These are phyloP conservation scores for Philaethria dido DNA, from an alignment of 2,888 invertebrate genomes.

Conservation along the genomic window DNA sequence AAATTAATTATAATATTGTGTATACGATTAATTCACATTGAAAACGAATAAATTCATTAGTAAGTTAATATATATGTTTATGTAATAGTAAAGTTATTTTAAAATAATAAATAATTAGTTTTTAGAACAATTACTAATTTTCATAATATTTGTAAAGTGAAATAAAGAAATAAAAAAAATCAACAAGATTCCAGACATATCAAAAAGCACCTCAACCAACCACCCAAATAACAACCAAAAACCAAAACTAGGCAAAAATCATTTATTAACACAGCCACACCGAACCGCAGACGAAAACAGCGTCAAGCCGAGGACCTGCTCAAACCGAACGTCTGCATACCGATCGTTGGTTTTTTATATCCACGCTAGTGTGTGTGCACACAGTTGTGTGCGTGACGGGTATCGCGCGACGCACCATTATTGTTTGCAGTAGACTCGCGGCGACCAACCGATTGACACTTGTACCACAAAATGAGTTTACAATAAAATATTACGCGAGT, in stretches of 20 bases:
- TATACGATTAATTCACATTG: not conserved
- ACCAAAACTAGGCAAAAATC: conserved; percentile 53
- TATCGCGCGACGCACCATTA: conserved; percentile 72
- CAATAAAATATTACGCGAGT: conserved; percentile 78
- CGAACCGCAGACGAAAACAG: conserved; percentile 82
- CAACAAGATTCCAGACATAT: too few relatives aligned
- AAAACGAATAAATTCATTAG: not conserved
- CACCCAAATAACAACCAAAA: conserved; percentile 7
- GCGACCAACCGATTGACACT: conserved; percentile 63
- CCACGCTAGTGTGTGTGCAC: conserved; percentile 65
- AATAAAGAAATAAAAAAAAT: not conserved
- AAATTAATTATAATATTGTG: not conserved
- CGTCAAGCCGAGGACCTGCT: conserved; percentile 83
- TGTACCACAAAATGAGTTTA: conserved; percentile 78
- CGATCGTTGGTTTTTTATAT: conserved; percentile 83
- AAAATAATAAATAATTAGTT: not conserved
- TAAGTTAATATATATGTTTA: too few relatives aligned
- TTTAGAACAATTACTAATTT: too few relatives aligned
- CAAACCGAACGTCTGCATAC: conserved; percentile 84
- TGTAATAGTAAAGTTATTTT: not conserved
- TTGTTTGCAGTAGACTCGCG: conserved; percentile 79
- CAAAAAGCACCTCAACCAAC: too few relatives aligned
- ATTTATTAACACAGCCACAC: conserved; percentile 65
- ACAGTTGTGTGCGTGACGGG: conserved; percentile 62
- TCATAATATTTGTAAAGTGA: too few relatives aligned